Percentiles rank a stretch among this genome's conserved stretches.
These are phyloP conservation scores for Deilephila porcellus DNA, from an alignment of 2,888 invertebrate genomes.

Conservation along the genomic window DNA sequence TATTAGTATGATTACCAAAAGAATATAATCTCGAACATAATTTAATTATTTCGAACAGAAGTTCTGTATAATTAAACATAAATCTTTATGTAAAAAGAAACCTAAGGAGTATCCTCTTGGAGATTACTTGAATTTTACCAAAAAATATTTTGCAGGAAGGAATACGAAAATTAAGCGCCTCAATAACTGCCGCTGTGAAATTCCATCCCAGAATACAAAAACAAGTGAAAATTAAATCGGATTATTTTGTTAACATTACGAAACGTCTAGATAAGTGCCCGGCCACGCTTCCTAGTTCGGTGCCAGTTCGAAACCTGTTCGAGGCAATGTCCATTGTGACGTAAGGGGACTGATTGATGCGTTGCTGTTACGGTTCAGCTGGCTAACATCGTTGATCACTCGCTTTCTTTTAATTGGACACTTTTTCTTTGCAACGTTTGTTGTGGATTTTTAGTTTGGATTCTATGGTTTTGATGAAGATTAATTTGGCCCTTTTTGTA, in stretches of 20 bases:
- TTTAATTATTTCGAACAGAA: too few species aligned
- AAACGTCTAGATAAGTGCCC: not conserved
- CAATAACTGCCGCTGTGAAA: too few species aligned
- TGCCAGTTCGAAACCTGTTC: constrained; percentile 26
- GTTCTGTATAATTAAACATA: too few species aligned
- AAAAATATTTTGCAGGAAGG: too few species aligned
- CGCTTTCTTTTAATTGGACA: constrained; percentile 17
- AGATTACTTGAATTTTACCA: too few species aligned
- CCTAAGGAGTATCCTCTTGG: too few species aligned
- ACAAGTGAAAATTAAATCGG: not conserved
- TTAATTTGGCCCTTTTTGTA: not conserved
- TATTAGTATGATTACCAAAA: too few species aligned
- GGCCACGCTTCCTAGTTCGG: constrained; percentile 20
- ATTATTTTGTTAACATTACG: constrained; percentile 19
- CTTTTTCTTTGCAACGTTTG: not conserved
- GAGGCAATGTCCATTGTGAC: constrained; percentile 55
- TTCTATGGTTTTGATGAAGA: not conserved
- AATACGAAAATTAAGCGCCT: too few species aligned
- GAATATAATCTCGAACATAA: too few species aligned
- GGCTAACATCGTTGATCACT: not conserved
- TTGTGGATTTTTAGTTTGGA: not conserved
- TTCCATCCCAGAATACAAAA: too few species aligned
- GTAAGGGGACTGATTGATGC: constrained; percentile 48
- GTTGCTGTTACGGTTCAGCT: constrained; percentile 27
- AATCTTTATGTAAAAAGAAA: too few species aligned